These are phyloP conservation scores for Calosoma granatense DNA, from an alignment of 1,140 invertebrate genomes.

Conservation along the genomic window DNA sequence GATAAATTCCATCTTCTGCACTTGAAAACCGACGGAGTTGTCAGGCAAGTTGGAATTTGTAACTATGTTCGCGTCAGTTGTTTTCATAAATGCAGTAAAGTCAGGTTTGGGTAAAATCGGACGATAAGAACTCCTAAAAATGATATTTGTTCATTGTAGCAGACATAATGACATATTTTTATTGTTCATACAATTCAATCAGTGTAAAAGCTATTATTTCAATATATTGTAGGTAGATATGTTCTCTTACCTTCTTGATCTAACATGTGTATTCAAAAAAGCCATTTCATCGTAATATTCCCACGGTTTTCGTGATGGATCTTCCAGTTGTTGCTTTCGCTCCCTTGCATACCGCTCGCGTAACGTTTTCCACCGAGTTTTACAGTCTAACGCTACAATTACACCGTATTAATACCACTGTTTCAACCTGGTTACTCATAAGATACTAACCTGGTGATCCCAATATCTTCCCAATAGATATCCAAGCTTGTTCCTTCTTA, in stretches of 20 bases:
- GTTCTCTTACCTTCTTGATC: constrained; percentile 12
- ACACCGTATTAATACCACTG: constrained; percentile 8
- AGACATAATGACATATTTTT: neutral
- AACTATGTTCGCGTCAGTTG: neutral
- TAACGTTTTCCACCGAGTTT: constrained; percentile 16
- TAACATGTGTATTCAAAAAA: constrained; percentile 18
- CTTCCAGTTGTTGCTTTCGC: constrained; percentile 11
- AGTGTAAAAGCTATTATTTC: no score
- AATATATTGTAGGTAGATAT: neutral
- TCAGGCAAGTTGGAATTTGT: neutral
- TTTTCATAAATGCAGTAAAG: neutral
- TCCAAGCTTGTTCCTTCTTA: constrained; percentile 17
- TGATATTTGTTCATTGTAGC: neutral
- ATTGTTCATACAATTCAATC: neutral
- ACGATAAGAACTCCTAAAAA: neutral
- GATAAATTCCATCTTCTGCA: neutral
- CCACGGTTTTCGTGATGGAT: constrained; percentile 14
- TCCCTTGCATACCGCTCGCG: constrained; percentile 18
- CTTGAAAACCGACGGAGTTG: neutral
- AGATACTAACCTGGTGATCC: constrained; percentile 15
- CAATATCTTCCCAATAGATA: constrained; percentile 14
- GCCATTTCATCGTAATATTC: constrained; percentile 16
- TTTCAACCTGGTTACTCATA: neutral
- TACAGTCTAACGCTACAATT: constrained; percentile 16
- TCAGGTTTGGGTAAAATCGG: neutral